phyloP scores from a whole-genome alignment of 2,113 vertebrate genomes.

The Dromas ardeola region DNA sequence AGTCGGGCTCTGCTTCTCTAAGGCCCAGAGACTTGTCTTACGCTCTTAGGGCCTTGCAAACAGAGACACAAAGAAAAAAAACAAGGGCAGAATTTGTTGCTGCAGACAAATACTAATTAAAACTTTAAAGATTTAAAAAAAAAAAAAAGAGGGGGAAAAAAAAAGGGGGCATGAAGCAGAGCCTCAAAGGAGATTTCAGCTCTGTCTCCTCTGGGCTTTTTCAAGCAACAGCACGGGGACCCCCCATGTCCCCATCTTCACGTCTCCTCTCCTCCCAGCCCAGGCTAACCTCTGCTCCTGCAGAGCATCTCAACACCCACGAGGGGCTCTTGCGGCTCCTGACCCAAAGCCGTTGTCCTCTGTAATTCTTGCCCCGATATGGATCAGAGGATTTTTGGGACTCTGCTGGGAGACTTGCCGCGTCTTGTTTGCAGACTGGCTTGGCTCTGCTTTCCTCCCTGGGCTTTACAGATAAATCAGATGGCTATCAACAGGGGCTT shows the following conservation, averaged over 20 bases:
- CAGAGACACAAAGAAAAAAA: not conserved
- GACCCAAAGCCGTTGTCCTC: not conserved
- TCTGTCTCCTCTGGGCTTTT: not conserved
- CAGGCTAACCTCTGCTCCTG: not conserved
- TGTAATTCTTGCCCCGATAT: not conserved
- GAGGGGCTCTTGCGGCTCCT: not conserved
- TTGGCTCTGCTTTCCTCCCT: not conserved
- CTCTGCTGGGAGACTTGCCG: constrained; percentile 41
- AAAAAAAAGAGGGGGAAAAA: not conserved
- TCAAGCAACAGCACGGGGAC: not conserved
- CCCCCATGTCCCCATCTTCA: not conserved
- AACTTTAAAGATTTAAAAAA: not conserved
- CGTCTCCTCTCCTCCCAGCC: not conserved
- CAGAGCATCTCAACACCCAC: not conserved
- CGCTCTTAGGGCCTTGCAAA: not conserved
- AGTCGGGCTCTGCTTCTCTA: not conserved
- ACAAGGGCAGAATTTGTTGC: not conserved
- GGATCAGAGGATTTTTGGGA: constrained; percentile 13
- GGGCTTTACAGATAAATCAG: not conserved
- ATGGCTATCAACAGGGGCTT: not conserved
- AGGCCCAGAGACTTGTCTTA: fast-evolving
- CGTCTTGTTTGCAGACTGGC: constrained; percentile 29
- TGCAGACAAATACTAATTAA: not conserved
- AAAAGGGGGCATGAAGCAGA: not conserved
- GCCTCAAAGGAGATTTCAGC: not conserved